Base-by-base conservation (phyloP, 2,797 vertebrate species). In the Periophthalmus magnuspinnatus region DNA sequence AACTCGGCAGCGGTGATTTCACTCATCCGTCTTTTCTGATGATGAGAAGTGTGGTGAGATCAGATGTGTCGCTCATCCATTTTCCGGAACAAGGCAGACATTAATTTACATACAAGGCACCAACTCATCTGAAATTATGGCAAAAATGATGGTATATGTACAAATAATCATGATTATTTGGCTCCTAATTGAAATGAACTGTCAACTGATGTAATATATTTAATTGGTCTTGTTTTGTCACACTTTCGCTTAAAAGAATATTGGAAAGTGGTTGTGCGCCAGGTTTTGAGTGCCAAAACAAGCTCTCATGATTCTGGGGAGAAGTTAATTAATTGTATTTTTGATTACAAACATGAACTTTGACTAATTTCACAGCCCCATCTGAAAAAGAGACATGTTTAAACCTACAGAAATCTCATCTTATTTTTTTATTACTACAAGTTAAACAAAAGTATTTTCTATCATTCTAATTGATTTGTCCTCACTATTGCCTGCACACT, bases 1-100 rank as follows among this genome's bases (percentile, higher is more conserved):
- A 72, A 38, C 57, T 87, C 75, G 77, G 21, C 64, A 55, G 67
- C 52, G 57, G 75, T 85, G 79, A 88, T 79, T 81, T 80, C 62
- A 67, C 70, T 85, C 81, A 84, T 91, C 81, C 58, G 75, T 87
- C 81, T 83, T 60, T 34, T 66, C 16, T 54, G 79, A 56, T 67
- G 80, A 81, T 68, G 74, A 83, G 75, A 63, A 76, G 79, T 80
- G 81, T 2, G 65, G 78, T 83, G 86, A 84, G 77, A 82, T 90
- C 88, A 87, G 61, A 81, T 76, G 79, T 81, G 77, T 80, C 75
- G 71, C 67, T 84, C 76, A 77, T 87, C 76, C 14, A 74, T 89
- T 88, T 83, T 75, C 80, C 70, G 14, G 28, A 72, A 77, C 70
- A 54, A 74, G 67, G 65, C 8, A 57, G 50, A 45, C 36, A 63